Evolutionary conservation across 2,888 invertebrate species (phyloP), one percentile per base, ranked within the genome.

Genomic region (Nyleta sp.): DNA sequence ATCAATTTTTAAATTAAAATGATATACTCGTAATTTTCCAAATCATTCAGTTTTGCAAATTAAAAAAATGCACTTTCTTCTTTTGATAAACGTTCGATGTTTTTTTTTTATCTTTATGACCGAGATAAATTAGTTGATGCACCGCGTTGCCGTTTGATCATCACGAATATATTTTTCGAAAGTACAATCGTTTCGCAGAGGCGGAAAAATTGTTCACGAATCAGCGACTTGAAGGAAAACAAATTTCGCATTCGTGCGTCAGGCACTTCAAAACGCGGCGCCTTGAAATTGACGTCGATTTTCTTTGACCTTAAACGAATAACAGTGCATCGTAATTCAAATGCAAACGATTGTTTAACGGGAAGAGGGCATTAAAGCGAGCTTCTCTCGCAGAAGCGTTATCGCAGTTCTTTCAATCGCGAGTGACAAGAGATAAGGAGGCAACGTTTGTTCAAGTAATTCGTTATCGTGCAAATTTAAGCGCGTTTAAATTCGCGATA

Each of bases 401-500:
- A 60, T 60, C 60, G 18, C 46, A 33, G 31, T 60, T 60, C 44
- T 60, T 46, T 60, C 33, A 46, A 42, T 60, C 13, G 33, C 46
- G n/a, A 44, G 20, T 38, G 53, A 59, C 46, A 33, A 18, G 15
- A 60, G 44, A 46, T 60, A 60, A 44, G 24, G 46, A 13, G n/a
- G 15, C 2, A 28, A 33, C 31, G 60, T 46, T 20, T 46, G 44
- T 60, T 60, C 17, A 60, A 46, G 42, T 42, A 22, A 40, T 24
- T 55, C 40, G 24, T 55, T 55, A 55, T 60, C 28, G 46, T 5
- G 44, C 59, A 44, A 59, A 44, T 44, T 59, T 24, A 24, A 24
- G 24, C 24, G 7, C 24, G 24, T 24, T 24, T 24, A 53, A 35
- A 42, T 13, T 42, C 20, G 20, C 44, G 44, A 44, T 20, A 44